Conservation (phyloP, 2,113 vertebrate species). For the Protobothrops flavoviridis region DNA sequence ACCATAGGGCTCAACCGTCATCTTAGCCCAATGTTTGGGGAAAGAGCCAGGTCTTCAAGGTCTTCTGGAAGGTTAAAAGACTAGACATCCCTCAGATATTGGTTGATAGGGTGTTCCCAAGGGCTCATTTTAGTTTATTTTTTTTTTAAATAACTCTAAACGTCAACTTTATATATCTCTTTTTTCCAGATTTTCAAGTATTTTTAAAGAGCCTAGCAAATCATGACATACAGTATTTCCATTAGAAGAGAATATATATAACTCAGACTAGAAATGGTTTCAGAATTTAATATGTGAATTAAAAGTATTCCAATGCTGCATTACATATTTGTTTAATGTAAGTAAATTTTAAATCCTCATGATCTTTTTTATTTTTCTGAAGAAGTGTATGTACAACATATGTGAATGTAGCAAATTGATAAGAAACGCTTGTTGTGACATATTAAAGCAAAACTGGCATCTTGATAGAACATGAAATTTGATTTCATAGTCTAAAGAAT, state of each 20-base stretch:
- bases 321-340: not conserved
- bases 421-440: not conserved
- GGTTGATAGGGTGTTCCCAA: constrained; percentile 13
- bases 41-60: not conserved
- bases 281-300: not conserved
- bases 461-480: constrained; percentile 4
- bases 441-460: not conserved
- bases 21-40: not conserved
- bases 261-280: not conserved
- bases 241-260: not conserved
- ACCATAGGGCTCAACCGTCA: not conserved
- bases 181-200: constrained; percentile 57
- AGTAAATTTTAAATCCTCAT: not conserved
- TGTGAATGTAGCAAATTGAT: not conserved
- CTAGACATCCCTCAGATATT: not conserved
- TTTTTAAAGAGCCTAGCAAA: constrained; percentile 12
- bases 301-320: not conserved
- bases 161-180: constrained; percentile 29
- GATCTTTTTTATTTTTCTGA: not conserved
- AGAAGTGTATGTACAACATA: not conserved
- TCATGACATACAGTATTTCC: not conserved
- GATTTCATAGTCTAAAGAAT: not conserved
- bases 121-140: constrained; percentile 18
- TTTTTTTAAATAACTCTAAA: not conserved
- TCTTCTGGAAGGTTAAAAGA: not conserved